These are phyloP conservation scores for Oligia latruncula DNA, from an alignment of 2,888 invertebrate species.

Conservation along the genomic window DNA sequence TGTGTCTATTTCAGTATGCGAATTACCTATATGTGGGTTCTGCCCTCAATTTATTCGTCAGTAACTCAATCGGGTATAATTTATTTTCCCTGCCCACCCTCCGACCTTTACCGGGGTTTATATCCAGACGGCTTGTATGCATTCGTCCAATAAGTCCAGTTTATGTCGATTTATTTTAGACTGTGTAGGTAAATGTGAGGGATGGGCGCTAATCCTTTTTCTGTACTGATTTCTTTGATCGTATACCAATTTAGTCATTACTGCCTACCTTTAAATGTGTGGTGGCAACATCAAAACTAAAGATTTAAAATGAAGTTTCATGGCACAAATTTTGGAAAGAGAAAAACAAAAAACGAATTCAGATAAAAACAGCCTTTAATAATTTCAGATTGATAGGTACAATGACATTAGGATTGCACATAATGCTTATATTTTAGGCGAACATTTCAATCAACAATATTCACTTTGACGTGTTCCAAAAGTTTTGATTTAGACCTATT, in stretches of 20 bases:
- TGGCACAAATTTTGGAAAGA: background rate
- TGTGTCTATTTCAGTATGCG: background rate
- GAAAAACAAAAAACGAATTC: background rate
- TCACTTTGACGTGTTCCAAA: conserved; percentile 86
- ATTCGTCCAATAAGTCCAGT: conserved; percentile 17
- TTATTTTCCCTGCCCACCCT: conserved; percentile 32
- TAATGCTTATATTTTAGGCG: conserved; percentile 23
- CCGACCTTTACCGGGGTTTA: conserved; percentile 33
- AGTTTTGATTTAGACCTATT: conserved; percentile 86
- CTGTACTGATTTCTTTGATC: background rate
- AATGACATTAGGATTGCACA: conserved; percentile 43
- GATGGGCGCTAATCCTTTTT: background rate
- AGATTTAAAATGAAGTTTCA: background rate
- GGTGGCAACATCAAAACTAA: background rate
- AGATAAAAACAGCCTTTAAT: conserved; percentile 49
- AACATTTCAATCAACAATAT: conserved; percentile 80
- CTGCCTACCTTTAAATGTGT: background rate
- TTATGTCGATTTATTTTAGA: conserved; percentile 19
- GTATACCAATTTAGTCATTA: background rate
- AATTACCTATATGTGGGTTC: background rate
- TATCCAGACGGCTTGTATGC: conserved; percentile 27
- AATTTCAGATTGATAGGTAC: conserved; percentile 38
- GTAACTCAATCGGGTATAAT: conserved; percentile 25
- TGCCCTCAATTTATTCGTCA: conserved; percentile 27
- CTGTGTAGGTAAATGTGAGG: background rate